Percentiles rank a stretch among this genome's conserved stretches.
Conservation (phyloP, 2,113 vertebrate species). For the Eonycteris spelaea region DNA sequence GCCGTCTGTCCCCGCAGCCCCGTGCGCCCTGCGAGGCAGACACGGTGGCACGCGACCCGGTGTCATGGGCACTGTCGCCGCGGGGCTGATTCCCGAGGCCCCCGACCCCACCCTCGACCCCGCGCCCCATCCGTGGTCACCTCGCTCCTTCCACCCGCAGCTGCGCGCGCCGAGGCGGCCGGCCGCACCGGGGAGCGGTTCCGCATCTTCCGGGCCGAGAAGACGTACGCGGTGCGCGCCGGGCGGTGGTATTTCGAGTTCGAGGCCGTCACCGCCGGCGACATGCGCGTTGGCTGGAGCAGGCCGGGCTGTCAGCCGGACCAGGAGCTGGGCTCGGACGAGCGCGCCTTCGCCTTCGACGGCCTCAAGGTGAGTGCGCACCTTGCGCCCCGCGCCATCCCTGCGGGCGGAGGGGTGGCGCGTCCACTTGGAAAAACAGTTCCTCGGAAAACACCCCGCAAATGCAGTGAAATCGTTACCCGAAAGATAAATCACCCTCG, state of each 20-base stretch:
- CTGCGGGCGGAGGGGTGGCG: too few species aligned
- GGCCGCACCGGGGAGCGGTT: slow-evolving; percentile 89
- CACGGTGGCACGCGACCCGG: too few species aligned
- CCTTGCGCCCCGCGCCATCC: too few species aligned
- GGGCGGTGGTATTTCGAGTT: slow-evolving; percentile 98
- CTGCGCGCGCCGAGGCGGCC: slow-evolving; percentile 83
- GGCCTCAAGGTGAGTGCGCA: slow-evolving; percentile 91
- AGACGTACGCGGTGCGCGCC: slow-evolving; percentile 90
- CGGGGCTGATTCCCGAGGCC: too few species aligned
- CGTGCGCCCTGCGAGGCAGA: too few species aligned
- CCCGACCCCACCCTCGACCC: too few species aligned
- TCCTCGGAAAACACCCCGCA: not conserved
- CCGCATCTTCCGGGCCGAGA: slow-evolving; percentile 96
- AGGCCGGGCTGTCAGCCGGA: slow-evolving; percentile 92
- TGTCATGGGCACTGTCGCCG: too few species aligned
- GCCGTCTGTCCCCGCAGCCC: too few species aligned
- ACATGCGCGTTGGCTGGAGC: slow-evolving; percentile 97
- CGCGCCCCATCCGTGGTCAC: too few species aligned
- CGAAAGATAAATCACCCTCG: not conserved
- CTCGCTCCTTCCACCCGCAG: slow-evolving; percentile 69
- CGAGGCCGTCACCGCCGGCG: slow-evolving; percentile 91
- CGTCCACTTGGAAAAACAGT: not conserved
- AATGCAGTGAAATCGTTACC: not conserved
- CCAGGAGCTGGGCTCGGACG: slow-evolving; percentile 93
- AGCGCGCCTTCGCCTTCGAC: slow-evolving; percentile 95